Percentiles rank a stretch among this genome's conserved stretches.
These are phyloP conservation scores for Acanthornis magna DNA, from an alignment of 2,797 vertebrate species.

Conservation along the genomic window DNA sequence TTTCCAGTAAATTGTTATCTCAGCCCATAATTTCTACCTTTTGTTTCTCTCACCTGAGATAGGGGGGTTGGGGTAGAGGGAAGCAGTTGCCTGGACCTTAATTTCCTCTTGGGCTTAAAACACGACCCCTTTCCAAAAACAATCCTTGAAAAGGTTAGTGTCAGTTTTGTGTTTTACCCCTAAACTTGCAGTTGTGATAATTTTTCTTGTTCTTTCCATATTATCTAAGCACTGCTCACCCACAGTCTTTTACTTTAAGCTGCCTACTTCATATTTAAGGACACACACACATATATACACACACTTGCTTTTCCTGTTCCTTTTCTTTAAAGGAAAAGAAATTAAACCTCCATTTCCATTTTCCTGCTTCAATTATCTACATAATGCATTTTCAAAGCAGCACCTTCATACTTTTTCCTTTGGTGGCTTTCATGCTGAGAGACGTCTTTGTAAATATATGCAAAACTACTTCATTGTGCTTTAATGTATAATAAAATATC, in stretches of 20 bases:
- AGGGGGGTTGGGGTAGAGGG: accelerated
- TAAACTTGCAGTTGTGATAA: neutral
- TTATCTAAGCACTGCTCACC: neutral
- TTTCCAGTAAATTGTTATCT: neutral
- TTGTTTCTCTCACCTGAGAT: neutral
- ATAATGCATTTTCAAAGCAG: neutral
- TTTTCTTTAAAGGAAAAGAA: neutral
- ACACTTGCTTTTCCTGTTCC: neutral
- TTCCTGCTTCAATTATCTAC: neutral
- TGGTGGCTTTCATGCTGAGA: neutral
- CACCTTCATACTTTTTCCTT: neutral
- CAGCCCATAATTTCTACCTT: neutral
- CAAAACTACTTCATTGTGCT: conserved; percentile 1
- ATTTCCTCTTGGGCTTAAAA: neutral
- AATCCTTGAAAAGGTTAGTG: neutral
- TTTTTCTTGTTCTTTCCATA: neutral
- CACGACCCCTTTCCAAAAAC: neutral
- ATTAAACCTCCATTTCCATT: neutral
- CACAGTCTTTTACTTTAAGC: neutral
- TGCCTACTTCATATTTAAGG: neutral
- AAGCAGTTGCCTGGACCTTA: neutral
- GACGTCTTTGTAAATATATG: neutral
- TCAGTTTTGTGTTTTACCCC: neutral
- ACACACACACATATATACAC: no score
- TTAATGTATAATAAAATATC: conserved; percentile 1